Evolutionary conservation across 1,140 invertebrate species (phyloP), one percentile per base, ranked within the genome.

Genomic region (Mya arenaria): DNA sequence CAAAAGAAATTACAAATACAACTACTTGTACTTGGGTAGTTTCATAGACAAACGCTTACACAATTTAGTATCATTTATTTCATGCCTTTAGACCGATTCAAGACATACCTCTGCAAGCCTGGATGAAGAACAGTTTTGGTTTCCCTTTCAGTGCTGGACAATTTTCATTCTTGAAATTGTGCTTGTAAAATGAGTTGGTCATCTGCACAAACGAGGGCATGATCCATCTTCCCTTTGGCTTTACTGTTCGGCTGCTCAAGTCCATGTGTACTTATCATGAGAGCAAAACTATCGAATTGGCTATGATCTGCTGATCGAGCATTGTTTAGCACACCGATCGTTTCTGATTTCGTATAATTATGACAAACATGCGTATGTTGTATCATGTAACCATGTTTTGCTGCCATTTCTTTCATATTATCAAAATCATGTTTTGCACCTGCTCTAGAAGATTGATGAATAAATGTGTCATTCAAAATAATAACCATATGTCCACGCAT

Each of bases 221-320:
- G 74, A 39, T 62, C 74, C 39, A 55, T 65, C 69, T 55, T 41
- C 28, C 71, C 55, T 37, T 25, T 25, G 39, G 25, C 34, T 25
- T 17, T 65, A 32, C 32, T 44, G 41, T 62, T 62, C 32, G 23
- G 25, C 4, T 72, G 37, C 36, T 84, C 75, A 37, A 82, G 41
- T 13, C 84, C 84, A 72, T 85, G 84, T 4, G 84, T 69, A 30
- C 71, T 75, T 25, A 88, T 71, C 19, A 83, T 82, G 28, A 85
- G 68, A 1, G 81, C 84, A 68, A 88, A 85, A 58, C 85, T 84
- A 60, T 84, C 85, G 44, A 48, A 79, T 6, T 83, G 30, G 4
- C 68, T 60, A 68, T 83, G 71, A 52, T 86, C 63, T 4, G 17
- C n/a, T 8, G 19, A 17, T 37, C 60, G 44, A 30, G 73, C 73